Percentiles rank a stretch among this genome's conserved stretches.
phyloP scores from a whole-genome alignment of 1,140 invertebrate species.

The Hermetia illucens region DNA sequence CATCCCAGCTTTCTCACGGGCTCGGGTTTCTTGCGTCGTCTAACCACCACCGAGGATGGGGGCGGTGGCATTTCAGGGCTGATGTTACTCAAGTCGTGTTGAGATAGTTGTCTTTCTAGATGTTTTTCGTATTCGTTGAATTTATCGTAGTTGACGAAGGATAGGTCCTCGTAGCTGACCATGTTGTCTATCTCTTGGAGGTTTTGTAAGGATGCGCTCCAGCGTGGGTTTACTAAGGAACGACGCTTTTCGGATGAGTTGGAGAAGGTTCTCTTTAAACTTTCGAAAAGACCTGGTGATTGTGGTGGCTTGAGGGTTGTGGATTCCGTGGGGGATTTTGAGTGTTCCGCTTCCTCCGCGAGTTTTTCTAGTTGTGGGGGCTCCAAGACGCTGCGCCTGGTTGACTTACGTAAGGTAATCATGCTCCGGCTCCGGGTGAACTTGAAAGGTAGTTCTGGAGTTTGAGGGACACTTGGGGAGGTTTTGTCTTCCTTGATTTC shows the following conservation, averaged over 20 bases:
- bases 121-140: constrained; percentile 29
- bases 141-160: constrained; percentile 30
- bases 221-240: constrained; percentile 26
- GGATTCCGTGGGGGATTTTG: not conserved
- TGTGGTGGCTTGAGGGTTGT: not conserved
- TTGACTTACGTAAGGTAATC: constrained; percentile 22
- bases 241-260: constrained; percentile 17
- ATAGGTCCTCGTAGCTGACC: constrained; percentile 30
- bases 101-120: constrained; percentile 21
- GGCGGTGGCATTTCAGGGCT: constrained; percentile 9
- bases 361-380: constrained; percentile 27
- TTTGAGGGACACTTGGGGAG: constrained; percentile 9
- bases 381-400: constrained; percentile 23
- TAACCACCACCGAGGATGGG: constrained; percentile 9
- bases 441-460: constrained; percentile 14
- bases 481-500: not conserved
- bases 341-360: constrained; percentile 18
- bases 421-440: constrained; percentile 27
- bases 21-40: constrained; percentile 14
- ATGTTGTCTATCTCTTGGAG: constrained; percentile 30
- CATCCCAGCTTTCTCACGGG: constrained; percentile 10
- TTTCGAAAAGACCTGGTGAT: not conserved
- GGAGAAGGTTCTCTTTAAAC: constrained; percentile 8
- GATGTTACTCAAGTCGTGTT: constrained; percentile 6
- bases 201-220: constrained; percentile 27